A percentile compares a stretch with the other conserved stretches of the same genome.
Conservation (phyloP, 1,140 invertebrate species). For the Lordiphosa mommai region DNA sequence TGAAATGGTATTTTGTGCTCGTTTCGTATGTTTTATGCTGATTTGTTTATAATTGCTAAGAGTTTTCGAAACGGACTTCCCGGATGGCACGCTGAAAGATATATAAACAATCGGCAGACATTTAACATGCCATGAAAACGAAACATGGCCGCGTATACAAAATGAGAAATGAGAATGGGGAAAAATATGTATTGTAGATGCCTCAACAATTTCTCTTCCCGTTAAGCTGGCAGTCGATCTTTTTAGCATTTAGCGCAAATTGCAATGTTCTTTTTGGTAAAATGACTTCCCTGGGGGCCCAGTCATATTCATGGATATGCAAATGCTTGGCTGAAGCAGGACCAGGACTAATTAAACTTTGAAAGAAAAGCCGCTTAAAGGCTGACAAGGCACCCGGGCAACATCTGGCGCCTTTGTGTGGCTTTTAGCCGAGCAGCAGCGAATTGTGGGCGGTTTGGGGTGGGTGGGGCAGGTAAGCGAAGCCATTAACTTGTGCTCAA, state of each 20-base stretch:
- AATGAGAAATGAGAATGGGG: constrained; percentile 17
- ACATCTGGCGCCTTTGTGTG: constrained; percentile 65
- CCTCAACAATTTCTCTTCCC: constrained; percentile 34
- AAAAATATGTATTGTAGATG: constrained; percentile 3
- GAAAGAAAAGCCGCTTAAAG: constrained; percentile 64
- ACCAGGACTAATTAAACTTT: constrained; percentile 70
- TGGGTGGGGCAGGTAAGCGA: constrained; percentile 49
- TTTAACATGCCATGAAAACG: constrained; percentile 45
- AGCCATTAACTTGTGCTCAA: constrained; percentile 56
- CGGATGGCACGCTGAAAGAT: constrained; percentile 75
- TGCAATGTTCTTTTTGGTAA: constrained; percentile 49
- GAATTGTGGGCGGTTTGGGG: not conserved
- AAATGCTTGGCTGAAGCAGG: constrained; percentile 47
- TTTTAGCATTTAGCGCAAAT: constrained; percentile 64
- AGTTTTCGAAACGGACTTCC: constrained; percentile 75
- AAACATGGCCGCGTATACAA: constrained; percentile 9
- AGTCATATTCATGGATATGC: constrained; percentile 37
- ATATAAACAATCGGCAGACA: constrained; percentile 69
- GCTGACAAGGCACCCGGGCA: constrained; percentile 45
- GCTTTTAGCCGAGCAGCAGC: constrained; percentile 50
- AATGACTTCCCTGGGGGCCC: constrained; percentile 46
- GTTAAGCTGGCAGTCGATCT: constrained; percentile 28
- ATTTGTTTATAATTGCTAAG: constrained; percentile 74
- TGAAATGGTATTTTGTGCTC: constrained; percentile 20
- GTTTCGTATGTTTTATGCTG: constrained; percentile 67